Evolutionary conservation across 2,113 vertebrate genomes (phyloP).

Genomic region (Neodontobutis hainanensis): DNA sequence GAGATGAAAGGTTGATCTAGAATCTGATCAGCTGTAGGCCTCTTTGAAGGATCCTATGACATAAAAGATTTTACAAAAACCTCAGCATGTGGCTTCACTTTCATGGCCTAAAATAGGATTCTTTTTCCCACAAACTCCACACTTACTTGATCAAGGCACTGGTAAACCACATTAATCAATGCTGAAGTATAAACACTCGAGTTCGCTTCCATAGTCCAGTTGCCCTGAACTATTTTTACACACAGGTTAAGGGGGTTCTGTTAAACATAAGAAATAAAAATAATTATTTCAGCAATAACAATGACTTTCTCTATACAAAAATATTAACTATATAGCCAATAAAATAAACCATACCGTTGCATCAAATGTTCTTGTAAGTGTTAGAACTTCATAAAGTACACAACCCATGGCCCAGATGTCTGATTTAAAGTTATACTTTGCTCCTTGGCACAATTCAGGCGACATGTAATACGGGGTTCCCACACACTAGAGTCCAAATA

Average conservation of each 20-base stretch:
- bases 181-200: slow-evolving; percentile 86
- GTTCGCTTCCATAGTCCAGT: slow-evolving; percentile 94
- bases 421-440: slow-evolving; percentile 98
- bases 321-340: not conserved
- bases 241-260: slow-evolving; percentile 97
- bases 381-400: slow-evolving; percentile 93
- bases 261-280: not conserved
- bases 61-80: slow-evolving; percentile 35
- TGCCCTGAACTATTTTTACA: slow-evolving; percentile 98
- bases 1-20: slow-evolving; percentile 86
- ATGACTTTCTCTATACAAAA: not conserved
- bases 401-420: slow-evolving; percentile 99
- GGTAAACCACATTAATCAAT: slow-evolving; percentile 89
- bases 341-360: slow-evolving; percentile 85
- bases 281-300: not conserved
- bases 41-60: slow-evolving; percentile 90
- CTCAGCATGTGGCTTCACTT: too few species aligned
- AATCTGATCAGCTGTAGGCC: slow-evolving; percentile 90
- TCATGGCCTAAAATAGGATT: not conserved
- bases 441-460: slow-evolving; percentile 95
- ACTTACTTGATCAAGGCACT: slow-evolving; percentile 91
- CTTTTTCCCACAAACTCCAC: not conserved
- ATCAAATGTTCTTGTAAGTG: slow-evolving; percentile 96
- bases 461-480: slow-evolving; percentile 99
- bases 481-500: slow-evolving; percentile 84